A percentile compares a stretch with the other conserved stretches of the same genome.
Evolutionary conservation across 2,113 vertebrate genomes (phyloP).

Genomic region (Parus major): DNA sequence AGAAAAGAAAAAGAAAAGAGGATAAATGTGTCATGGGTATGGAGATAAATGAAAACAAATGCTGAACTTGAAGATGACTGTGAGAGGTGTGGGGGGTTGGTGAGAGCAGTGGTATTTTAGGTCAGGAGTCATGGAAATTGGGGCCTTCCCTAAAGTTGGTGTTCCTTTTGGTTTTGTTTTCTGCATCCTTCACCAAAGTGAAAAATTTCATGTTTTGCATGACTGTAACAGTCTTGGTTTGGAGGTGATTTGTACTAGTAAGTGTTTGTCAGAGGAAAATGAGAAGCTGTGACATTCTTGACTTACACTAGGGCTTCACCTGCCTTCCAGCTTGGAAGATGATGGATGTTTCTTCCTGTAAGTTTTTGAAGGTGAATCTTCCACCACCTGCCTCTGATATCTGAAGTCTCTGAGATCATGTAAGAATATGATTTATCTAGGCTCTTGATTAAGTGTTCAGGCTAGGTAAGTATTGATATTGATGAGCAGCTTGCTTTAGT

Average conservation of each 20-base stretch:
- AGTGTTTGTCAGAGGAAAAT: background rate
- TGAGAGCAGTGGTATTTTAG: background rate
- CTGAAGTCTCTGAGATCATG: background rate
- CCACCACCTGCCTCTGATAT: background rate
- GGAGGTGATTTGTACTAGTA: background rate
- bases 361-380: background rate
- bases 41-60: background rate
- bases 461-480: background rate
- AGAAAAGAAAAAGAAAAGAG: background rate
- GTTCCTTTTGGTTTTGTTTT: background rate
- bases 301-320: background rate
- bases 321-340: background rate
- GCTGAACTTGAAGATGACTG: background rate
- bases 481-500: background rate
- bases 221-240: background rate
- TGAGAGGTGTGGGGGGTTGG: background rate
- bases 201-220: background rate
- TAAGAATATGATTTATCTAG: background rate
- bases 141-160: background rate
- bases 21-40: background rate
- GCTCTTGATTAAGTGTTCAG: background rate
- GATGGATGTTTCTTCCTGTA: background rate
- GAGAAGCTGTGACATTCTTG: background rate
- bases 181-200: background rate
- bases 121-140: background rate